These are phyloP conservation scores for Toxotes chatareus DNA, from an alignment of 2,113 vertebrate genomes.

Conservation along the genomic window DNA sequence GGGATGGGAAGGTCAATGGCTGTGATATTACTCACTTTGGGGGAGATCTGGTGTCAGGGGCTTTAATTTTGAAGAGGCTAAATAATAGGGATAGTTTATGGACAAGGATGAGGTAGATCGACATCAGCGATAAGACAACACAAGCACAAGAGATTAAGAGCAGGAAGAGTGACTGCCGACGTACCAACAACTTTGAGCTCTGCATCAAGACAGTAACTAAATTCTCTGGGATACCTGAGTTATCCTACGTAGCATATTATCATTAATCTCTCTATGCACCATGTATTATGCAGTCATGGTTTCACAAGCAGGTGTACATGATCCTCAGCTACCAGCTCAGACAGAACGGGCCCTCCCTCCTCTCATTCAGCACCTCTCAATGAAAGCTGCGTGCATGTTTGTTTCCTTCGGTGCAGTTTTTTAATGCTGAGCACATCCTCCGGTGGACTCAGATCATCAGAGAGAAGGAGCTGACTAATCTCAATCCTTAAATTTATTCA, in stretches of 20 bases:
- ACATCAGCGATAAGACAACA: conserved; percentile 40
- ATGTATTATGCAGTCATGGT: conserved; percentile 9
- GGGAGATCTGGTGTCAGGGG: conserved; percentile 57
- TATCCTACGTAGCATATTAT: conserved; percentile 9
- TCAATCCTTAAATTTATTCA: conserved; percentile 92
- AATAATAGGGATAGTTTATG: conserved; percentile 69
- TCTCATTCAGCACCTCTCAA: background rate
- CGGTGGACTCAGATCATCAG: conserved; percentile 85
- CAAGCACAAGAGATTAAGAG: conserved; percentile 36
- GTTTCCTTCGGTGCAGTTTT: conserved; percentile 71
- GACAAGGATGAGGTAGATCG: conserved; percentile 55
- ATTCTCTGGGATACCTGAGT: background rate
- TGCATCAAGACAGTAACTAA: background rate
- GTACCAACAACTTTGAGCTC: background rate
- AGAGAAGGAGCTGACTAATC: conserved; percentile 91
- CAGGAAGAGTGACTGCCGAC: background rate
- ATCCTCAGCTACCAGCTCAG: conserved; percentile 10
- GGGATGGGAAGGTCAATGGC: conserved; percentile 75
- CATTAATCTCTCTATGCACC: background rate
- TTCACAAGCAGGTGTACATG: conserved; percentile 9
- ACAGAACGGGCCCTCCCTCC: conserved; percentile 1
- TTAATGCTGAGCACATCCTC: conserved; percentile 84
- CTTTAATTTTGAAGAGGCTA: conserved; percentile 73
- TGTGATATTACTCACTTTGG: conserved; percentile 57
- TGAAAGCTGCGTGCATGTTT: conserved; percentile 50